Evolutionary conservation across 2,888 invertebrate genomes (phyloP).

Genomic region (Pachymerium ferrugineum): DNA sequence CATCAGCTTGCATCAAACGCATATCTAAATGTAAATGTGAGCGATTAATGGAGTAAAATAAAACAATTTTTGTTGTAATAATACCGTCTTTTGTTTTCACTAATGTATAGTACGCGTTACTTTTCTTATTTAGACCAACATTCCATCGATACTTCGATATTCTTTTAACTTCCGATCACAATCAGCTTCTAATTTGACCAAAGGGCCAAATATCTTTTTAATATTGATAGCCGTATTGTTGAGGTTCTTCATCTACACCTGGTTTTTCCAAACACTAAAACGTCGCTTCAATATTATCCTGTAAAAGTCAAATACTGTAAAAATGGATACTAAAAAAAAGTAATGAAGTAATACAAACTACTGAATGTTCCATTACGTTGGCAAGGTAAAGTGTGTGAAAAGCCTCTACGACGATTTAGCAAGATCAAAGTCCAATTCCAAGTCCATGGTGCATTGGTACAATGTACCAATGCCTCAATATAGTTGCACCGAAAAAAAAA

Average conservation of each 20-base stretch:
- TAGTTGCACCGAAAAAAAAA: too few relatives aligned
- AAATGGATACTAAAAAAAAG: too few relatives aligned
- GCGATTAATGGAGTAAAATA: neutral
- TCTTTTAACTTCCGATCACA: constrained; percentile 97
- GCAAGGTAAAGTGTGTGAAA: too few relatives aligned
- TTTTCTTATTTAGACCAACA: constrained; percentile 94
- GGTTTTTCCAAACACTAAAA: constrained; percentile 97
- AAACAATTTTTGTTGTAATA: neutral
- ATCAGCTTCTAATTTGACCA: constrained; percentile 95
- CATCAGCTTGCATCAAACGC: constrained; percentile 99
- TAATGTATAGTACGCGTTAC: constrained; percentile 92
- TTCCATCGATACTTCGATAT: constrained; percentile 98
- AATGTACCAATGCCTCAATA: too few relatives aligned
- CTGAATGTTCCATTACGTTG: too few relatives aligned
- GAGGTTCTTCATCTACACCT: constrained; percentile 95
- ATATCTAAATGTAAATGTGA: constrained; percentile 61
- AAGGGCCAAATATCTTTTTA: constrained; percentile 95
- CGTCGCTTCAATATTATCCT: constrained; percentile 92
- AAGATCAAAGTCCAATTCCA: too few relatives aligned
- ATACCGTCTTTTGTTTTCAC: constrained; percentile 87
- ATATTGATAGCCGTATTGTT: constrained; percentile 98
- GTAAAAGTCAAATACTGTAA: too few relatives aligned
- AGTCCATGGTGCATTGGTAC: too few relatives aligned
- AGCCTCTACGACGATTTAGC: too few relatives aligned
- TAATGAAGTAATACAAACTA: too few relatives aligned